Conservation (phyloP, 2,797 vertebrate genomes). For the Danio kyathit region DNA sequence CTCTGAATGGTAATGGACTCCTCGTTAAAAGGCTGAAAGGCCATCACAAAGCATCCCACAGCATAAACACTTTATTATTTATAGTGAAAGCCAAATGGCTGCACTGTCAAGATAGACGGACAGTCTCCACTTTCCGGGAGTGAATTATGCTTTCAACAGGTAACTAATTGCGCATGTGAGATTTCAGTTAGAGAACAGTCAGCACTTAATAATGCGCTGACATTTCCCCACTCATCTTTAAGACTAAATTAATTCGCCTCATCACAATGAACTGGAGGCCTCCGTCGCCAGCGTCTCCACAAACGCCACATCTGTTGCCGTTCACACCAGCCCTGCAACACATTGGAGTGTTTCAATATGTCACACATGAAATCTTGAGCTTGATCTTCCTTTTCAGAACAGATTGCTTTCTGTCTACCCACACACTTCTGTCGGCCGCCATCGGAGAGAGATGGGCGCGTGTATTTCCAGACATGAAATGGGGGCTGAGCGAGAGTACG, state of each 20-base stretch:
- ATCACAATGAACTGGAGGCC: slow-evolving; percentile 24
- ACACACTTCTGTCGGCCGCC: slow-evolving; percentile 57
- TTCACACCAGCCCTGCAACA: slow-evolving; percentile 23
- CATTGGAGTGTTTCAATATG: slow-evolving; percentile 54
- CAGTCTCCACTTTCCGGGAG: not conserved
- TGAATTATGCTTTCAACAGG: slow-evolving; percentile 52
- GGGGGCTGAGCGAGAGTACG: slow-evolving; percentile 28
- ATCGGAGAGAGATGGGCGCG: slow-evolving; percentile 10
- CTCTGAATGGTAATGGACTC: slow-evolving; percentile 14
- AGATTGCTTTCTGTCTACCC: slow-evolving; percentile 62
- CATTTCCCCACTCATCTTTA: slow-evolving; percentile 51
- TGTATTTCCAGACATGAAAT: slow-evolving; percentile 54
- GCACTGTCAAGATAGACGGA: not conserved
- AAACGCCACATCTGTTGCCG: not conserved
- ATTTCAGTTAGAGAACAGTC: slow-evolving; percentile 48
- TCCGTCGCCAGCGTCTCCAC: slow-evolving; percentile 13
- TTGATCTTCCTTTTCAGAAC: slow-evolving; percentile 63
- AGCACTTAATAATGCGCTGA: slow-evolving; percentile 51
- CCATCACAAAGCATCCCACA: slow-evolving; percentile 11
- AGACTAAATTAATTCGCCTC: slow-evolving; percentile 56
- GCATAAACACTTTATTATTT: slow-evolving; percentile 32
- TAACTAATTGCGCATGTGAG: slow-evolving; percentile 56
- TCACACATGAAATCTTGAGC: slow-evolving; percentile 56
- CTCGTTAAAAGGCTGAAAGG: slow-evolving; percentile 17
- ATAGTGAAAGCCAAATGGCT: slow-evolving; percentile 16